Evolutionary conservation across 2,797 vertebrate species (phyloP), one percentile per base, ranked within the genome.

Genomic region (Pempheris klunzingeri): DNA sequence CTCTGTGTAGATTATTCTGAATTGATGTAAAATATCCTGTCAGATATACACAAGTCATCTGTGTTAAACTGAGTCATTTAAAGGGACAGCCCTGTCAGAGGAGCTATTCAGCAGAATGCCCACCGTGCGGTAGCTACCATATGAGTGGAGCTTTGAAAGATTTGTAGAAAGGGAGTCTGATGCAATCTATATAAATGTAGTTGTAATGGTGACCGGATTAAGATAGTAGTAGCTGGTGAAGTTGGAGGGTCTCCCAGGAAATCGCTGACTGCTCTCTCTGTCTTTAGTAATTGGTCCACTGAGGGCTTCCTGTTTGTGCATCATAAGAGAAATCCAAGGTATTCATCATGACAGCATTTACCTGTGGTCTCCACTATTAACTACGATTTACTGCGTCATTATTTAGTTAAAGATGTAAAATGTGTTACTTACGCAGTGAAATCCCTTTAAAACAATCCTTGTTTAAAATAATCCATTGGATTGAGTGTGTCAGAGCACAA

Each of bases 201-300:
- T 93, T 90, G 93, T 95, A 95, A 95, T 92, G 93, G 92, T 92
- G 90, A 92, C 85, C 84, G 90, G 93, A 90, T 85, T 92, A 87
- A 94, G 91, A 94, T 87, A 76, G 90, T 88, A 88, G 91, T 88
- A 90, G 82, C 88, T 92, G 92, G 85, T 92, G 83, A 94, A 95
- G 92, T 93, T 80, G 83, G 86, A 88, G 61, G 88, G 92, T 95
- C 95, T 96, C 95, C 79, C 90, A 94, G 95, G 95, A 94, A 95
- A 94, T 92, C 78, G 92, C 94, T 94, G 94, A 94, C 94, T 94
- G 92, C 93, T 94, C 89, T 91, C 87, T 89, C 90, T 76, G 87
- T 90, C 87, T 81, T 78, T 82, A 78, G 91, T 96, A 96, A 96
- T 96, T 96, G 95, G 95, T 93, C 95, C 93, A 82, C 91, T 1